phyloP scores from a whole-genome alignment of 2,113 vertebrate species.

The Sisor rabdophorus region DNA sequence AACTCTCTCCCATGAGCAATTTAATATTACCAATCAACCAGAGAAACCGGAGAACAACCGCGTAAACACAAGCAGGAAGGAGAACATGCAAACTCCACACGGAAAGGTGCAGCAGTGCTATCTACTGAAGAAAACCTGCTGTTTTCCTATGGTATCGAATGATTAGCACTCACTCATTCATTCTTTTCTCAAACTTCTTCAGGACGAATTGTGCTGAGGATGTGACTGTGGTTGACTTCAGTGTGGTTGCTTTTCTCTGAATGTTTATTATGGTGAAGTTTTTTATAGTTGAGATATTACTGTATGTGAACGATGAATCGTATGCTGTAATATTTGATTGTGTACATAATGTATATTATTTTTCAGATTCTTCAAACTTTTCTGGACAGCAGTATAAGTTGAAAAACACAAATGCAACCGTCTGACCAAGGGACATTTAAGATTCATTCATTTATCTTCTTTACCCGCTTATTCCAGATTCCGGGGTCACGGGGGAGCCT shows the following conservation, averaged over 20 bases:
- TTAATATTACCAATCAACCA: no score
- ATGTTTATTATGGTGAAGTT: background rate
- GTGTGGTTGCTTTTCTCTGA: background rate
- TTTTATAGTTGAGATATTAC: background rate
- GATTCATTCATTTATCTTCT: no score
- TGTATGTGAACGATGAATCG: conserved; percentile 31
- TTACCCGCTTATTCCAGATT: no score
- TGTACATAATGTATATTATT: conserved; percentile 73
- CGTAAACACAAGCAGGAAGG: no score
- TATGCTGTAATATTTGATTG: conserved; percentile 57
- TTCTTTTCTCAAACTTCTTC: background rate
- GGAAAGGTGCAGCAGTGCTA: no score
- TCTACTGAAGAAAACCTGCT: no score
- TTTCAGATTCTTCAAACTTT: conserved; percentile 83
- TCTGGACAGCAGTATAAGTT: conserved; percentile 75
- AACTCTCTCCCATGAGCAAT: no score
- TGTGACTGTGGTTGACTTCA: conserved; percentile 1
- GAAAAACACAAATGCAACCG: conserved; percentile 57
- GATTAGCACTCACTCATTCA: background rate
- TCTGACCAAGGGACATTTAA: conserved; percentile 54
- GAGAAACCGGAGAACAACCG: no score
- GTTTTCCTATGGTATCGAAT: background rate
- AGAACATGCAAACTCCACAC: no score
- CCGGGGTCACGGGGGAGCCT: no score
- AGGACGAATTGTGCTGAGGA: background rate